phyloP scores from a whole-genome alignment of 2,797 vertebrate species.

The Alca torda region DNA sequence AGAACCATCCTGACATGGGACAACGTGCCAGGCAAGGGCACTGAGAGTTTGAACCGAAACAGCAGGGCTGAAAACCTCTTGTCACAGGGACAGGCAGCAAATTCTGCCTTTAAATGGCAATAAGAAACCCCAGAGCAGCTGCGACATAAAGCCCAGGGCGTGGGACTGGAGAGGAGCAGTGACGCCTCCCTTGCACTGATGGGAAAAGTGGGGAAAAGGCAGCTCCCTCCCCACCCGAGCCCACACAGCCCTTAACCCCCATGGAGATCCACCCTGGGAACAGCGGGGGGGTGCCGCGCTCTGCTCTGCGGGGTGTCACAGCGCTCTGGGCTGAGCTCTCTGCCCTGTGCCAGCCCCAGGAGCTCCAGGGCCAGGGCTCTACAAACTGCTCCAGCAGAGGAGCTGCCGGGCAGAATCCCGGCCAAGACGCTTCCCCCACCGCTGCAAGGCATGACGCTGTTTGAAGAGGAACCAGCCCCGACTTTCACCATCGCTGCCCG shows the following conservation, averaged over 20 bases:
- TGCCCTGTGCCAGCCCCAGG: neutral
- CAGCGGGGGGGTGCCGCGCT: neutral
- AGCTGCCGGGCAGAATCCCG: neutral
- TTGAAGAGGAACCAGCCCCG: neutral
- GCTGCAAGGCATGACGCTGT: neutral
- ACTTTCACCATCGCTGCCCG: neutral
- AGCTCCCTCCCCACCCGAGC: neutral
- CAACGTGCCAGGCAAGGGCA: accelerated
- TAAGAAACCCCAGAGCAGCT: neutral
- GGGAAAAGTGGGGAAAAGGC: too few species aligned
- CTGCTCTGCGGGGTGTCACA: accelerated
- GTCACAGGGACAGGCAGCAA: neutral
- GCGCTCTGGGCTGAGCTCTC: neutral
- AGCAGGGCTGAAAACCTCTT: neutral
- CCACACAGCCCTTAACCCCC: neutral
- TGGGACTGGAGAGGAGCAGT: neutral
- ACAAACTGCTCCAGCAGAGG: neutral
- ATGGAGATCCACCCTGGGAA: accelerated
- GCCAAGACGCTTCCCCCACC: neutral
- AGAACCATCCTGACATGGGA: neutral
- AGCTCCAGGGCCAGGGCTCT: neutral
- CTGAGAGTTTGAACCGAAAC: neutral
- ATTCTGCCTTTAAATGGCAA: neutral
- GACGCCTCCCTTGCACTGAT: neutral
- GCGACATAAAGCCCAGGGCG: accelerated